A percentile compares a stretch with the other conserved stretches of the same genome.
Evolutionary conservation across 2,113 vertebrate species (phyloP).

Genomic region (Lucifuga dentata): DNA sequence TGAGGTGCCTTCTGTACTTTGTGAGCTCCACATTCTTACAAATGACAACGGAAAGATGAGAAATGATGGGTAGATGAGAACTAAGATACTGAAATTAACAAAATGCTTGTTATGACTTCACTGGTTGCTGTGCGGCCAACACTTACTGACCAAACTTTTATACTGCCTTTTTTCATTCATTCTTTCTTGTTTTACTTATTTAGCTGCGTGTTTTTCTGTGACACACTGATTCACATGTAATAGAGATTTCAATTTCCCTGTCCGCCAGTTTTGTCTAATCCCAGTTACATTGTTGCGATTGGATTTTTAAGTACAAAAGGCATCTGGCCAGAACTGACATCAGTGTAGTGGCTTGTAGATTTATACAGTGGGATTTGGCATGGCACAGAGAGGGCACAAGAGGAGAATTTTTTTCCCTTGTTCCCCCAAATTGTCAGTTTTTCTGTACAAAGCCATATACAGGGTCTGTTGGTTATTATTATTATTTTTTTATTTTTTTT

Average conservation of each 20-base stretch:
- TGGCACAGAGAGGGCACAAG: background rate
- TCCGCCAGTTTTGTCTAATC: slow-evolving; percentile 3
- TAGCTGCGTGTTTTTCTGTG: slow-evolving; percentile 1
- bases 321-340: background rate
- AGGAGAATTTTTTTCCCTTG: background rate
- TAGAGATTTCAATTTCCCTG: background rate
- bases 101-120: no score
- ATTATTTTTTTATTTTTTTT: no score
- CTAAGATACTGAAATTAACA: no score
- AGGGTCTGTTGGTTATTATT: background rate
- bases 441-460: background rate
- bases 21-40: no score
- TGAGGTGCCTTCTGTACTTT: no score
- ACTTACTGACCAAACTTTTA: background rate
- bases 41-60: no score
- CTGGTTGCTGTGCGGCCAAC: no score
- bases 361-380: slow-evolving; percentile 2
- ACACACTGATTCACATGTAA: background rate
- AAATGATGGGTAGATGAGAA: no score
- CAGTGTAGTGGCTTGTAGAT: slow-evolving; percentile 13
- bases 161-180: background rate
- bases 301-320: background rate
- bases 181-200: background rate
- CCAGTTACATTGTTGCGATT: background rate
- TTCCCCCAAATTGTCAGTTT: background rate